Conservation (phyloP, 2,113 vertebrate genomes). For the Phaethon lepturus region DNA sequence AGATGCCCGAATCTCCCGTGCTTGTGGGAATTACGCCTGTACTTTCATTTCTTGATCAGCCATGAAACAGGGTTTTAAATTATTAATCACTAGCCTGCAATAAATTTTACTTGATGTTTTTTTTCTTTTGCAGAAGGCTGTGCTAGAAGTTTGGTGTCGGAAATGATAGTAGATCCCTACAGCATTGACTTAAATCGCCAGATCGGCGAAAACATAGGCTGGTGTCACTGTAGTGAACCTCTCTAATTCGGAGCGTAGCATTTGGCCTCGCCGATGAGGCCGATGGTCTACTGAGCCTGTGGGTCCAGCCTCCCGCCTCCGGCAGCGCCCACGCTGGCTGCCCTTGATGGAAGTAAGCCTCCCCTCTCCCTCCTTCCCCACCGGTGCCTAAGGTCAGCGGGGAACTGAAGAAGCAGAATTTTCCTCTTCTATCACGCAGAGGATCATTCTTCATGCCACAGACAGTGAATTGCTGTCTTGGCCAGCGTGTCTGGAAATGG, state of each 20-base stretch:
- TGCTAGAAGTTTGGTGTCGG: background rate
- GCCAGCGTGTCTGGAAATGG: background rate
- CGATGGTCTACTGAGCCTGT: background rate
- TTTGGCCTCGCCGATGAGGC: background rate
- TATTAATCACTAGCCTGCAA: background rate
- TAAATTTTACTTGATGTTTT: background rate
- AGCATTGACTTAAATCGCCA: background rate
- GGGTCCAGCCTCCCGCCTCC: background rate
- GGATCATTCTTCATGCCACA: background rate
- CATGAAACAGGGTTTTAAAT: background rate
- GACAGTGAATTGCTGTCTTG: background rate
- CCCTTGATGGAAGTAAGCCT: background rate
- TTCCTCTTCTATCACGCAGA: fast-evolving
- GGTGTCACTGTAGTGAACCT: background rate
- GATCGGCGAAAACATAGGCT: background rate
- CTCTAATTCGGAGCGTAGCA: conserved; percentile 3
- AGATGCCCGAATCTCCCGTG: background rate
- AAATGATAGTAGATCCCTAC: background rate
- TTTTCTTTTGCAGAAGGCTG: background rate
- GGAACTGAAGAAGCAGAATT: background rate
- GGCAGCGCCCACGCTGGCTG: background rate
- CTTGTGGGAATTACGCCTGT: background rate
- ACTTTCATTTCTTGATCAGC: background rate
- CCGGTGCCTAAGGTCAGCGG: background rate
- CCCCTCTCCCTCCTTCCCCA: background rate